phyloP scores from a whole-genome alignment of 2,888 invertebrate species.

The Oxycera nigricornis region DNA sequence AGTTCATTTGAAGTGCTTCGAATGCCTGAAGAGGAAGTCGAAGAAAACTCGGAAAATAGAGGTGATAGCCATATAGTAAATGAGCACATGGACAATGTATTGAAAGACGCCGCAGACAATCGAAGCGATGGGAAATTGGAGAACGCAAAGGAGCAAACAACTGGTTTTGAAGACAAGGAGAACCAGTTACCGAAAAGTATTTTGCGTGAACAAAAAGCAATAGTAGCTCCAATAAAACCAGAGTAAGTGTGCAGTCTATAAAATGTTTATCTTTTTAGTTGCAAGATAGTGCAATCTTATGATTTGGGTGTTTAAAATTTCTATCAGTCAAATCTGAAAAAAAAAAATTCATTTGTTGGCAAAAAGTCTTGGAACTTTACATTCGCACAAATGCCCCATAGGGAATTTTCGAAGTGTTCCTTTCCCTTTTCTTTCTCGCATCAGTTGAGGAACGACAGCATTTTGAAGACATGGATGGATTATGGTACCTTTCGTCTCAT shows the following conservation, averaged over 20 bases:
- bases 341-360: too few species aligned
- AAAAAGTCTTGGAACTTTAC: too few species aligned
- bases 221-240: slow-evolving; percentile 56
- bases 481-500: too few species aligned
- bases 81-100: slow-evolving; percentile 17
- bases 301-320: too few species aligned
- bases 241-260: slow-evolving; percentile 55
- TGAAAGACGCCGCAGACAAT: slow-evolving; percentile 41
- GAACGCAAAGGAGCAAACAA: not conserved
- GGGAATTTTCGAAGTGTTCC: too few species aligned
- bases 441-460: too few species aligned
- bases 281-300: too few species aligned
- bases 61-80: slow-evolving; percentile 15
- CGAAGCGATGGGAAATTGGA: not conserved
- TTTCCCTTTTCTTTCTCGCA: too few species aligned
- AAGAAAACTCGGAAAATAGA: slow-evolving; percentile 29
- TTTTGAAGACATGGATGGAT: too few species aligned
- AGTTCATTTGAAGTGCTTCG: slow-evolving; percentile 44
- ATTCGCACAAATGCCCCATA: too few species aligned
- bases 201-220: slow-evolving; percentile 57
- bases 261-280: not conserved
- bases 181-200: slow-evolving; percentile 55
- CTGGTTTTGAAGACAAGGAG: slow-evolving; percentile 53
- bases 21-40: slow-evolving; percentile 27
- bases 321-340: too few species aligned